Base-by-base conservation (phyloP, 2,797 vertebrate genomes). In the Phylloscopus collybita region DNA sequence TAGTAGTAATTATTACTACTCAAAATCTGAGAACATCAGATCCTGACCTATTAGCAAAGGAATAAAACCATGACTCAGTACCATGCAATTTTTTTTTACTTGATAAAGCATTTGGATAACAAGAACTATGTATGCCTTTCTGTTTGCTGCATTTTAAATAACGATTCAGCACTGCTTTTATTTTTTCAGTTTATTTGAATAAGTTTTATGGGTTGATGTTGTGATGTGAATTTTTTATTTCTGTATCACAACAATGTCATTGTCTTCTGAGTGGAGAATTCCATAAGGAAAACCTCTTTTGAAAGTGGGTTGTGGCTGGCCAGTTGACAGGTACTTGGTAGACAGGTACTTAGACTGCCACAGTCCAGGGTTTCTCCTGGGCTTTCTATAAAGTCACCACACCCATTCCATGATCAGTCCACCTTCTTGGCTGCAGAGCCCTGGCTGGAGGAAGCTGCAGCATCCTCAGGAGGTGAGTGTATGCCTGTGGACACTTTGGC, bases 401-500 rank as follows among this genome's bases (percentile, higher is more conserved):
- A 20, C 10, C 11, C 34, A 36, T 36, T n/a, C 23, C 16, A 7
- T 36, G 56, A 29, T 12, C 23, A 44, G 30, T 14, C 49, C 57
- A 34, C 18, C 26, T 57, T 19, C 67, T 70, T 42, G 51, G 51
- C 67, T 49, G 42, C 6, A 2, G 49, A 50, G 36, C 45, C 51
- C 40, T 74, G 70, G 36, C 74, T 13, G 49, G 32, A 56, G 21
- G 49, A 66, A 85, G n/a, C 67, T 80, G 67, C 66, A 56, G 50
- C 8, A 0, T 82, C 36, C 59, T 69, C 32, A 50, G 86, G 65
- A 47, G 51, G 3, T 34, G 27, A 45, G 19, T 4, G 5, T 7
- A 23, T 42, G 45, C 20, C 54, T 71, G 26, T 0, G 0, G 16
- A 16, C 30, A 45, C 66, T 59, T n/a, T 0, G 0, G 50, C 5